Evolutionary conservation across 2,797 vertebrate genomes (phyloP).

Genomic region (Apogon talboti): DNA sequence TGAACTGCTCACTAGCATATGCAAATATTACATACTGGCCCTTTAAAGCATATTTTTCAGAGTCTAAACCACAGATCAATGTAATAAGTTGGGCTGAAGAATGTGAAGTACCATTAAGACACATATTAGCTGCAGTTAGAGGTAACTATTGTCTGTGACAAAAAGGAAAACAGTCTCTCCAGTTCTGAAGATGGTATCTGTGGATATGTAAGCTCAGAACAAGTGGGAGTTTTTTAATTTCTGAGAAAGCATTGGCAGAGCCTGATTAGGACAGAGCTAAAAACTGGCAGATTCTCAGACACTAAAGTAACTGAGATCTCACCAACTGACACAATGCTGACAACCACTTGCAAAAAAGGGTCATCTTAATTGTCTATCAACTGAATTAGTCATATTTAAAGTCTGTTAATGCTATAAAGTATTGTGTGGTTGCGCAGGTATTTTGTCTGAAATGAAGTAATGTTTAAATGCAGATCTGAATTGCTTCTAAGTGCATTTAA

Average conservation of each 20-base stretch:
- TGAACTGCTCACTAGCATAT: no score
- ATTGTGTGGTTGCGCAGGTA: no score
- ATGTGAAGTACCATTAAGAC: background rate
- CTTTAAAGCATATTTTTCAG: no score
- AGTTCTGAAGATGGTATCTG: background rate
- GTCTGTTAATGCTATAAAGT: no score
- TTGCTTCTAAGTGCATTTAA: no score
- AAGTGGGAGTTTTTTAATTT: conserved; percentile 17
- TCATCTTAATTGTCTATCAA: no score
- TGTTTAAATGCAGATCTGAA: no score
- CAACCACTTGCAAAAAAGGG: conserved; percentile 6
- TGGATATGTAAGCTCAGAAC: background rate
- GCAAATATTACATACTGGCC: no score
- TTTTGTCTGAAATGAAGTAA: no score
- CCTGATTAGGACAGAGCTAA: conserved; percentile 9
- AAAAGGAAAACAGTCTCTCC: background rate
- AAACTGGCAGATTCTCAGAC: conserved; percentile 5
- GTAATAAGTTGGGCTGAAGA: background rate
- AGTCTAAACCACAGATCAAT: background rate
- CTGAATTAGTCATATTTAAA: no score
- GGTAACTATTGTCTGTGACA: background rate
- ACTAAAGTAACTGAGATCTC: conserved; percentile 16
- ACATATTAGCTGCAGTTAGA: background rate
- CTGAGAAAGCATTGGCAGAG: conserved; percentile 21
- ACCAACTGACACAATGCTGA: conserved; percentile 26